These are phyloP conservation scores for Anguilla megastoma DNA, from an alignment of 2,797 vertebrate genomes.

Conservation along the genomic window DNA sequence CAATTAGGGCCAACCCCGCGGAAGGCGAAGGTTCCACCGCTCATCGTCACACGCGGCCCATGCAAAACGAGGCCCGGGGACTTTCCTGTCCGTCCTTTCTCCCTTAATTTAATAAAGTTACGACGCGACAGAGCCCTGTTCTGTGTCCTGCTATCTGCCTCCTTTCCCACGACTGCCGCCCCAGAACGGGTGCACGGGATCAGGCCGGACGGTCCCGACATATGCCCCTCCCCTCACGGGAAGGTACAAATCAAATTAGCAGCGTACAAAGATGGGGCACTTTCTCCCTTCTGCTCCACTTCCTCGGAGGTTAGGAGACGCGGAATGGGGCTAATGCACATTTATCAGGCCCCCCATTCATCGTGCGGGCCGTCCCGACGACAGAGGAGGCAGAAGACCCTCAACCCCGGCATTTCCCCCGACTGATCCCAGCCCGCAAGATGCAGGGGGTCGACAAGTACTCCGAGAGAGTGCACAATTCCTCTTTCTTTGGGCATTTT, in stretches of 20 bases:
- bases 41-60: background rate
- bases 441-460: conserved; percentile 62
- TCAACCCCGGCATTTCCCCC: conserved; percentile 71
- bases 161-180: background rate
- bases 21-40: background rate
- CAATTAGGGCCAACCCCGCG: background rate
- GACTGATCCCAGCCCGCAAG: conserved; percentile 62
- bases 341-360: conserved; percentile 91
- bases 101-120: conserved; percentile 11
- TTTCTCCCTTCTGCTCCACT: conserved; percentile 56
- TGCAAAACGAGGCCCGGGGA: background rate
- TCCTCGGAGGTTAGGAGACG: conserved; percentile 90
- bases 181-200: background rate
- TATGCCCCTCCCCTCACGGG: conserved; percentile 9
- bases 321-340: conserved; percentile 85
- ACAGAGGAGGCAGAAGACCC: conserved; percentile 79
- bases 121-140: conserved; percentile 1
- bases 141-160: background rate
- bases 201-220: background rate
- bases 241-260: conserved; percentile 20
- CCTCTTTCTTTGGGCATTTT: conserved; percentile 31
- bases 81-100: background rate
- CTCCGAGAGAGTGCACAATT: conserved; percentile 14
- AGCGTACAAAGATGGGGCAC: background rate
- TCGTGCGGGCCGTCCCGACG: conserved; percentile 76